Evolutionary conservation across 1,140 invertebrate genomes (phyloP), one percentile per base, ranked within the genome.

Genomic region (Diplogasteroides magnus): DNA sequence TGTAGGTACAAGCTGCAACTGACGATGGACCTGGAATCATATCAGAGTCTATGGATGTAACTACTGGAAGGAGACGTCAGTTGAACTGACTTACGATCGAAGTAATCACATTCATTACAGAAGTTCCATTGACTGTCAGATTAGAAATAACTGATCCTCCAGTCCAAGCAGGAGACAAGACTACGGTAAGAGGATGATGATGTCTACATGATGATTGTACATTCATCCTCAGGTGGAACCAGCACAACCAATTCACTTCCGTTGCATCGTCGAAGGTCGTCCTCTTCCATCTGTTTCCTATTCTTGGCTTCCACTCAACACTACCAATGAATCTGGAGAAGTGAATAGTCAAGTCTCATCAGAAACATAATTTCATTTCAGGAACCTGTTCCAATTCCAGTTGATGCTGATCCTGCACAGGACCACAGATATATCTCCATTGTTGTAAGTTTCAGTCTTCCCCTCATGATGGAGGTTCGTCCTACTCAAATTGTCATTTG

Each of bases 21-120:
- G 74, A 77, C 57, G 79, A 59, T 25, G 69, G 69, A 13, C 69
- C 69, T 27, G 80, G 80, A 66, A 82, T 82, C n/a, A 83, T 82
- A 60, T 82, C 80, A 1, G 80, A 80, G 60, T 73, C 80, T 25
- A 76, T 76, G 66, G 81, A 83, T 63, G 79, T 82, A 2, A 82
- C 69, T n/a, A 82, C 80, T 67, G 80, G 80, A 14, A 66, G 77
- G 57, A 82, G 77, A 78, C 80, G 78, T 79, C 67, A 77, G 73
- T 68, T 57, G 23, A 48, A 48, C 37, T 11, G 37, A 48, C 6
- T 6, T 11, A 6, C 19, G 6, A 48, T 48, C 6, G 6, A 48
- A 11, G 2, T 23, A 29, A 3, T 3, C n/a, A 15, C 28, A 31
- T 64, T 58, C 1, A 3, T 69, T 81, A 68, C 59, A 79, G 78